Evolutionary conservation across 2,888 invertebrate species (phyloP), one percentile per base, ranked within the genome.

Genomic region (Drosophila putrida): DNA sequence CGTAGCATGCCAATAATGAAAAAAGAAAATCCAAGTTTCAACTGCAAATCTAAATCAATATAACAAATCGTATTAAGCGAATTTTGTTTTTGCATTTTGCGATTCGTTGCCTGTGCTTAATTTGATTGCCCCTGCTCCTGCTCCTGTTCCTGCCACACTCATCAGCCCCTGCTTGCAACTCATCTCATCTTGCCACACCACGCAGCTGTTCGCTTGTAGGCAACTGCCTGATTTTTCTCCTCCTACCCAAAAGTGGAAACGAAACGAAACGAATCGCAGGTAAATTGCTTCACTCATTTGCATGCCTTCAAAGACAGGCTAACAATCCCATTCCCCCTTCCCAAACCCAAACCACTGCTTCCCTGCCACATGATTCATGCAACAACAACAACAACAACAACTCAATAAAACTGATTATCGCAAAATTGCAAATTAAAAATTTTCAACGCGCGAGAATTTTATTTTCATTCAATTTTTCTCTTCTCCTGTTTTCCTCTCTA

Each of bases 391-490:
- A 9, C 59, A 50, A 43, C 57, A 67, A 59, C 69, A 84, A 75
- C 73, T 84, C 71, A 79, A 84, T 86, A 84, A 87, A 87, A 87
- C 81, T 87, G 85, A 86, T 86, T 86, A 86, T 86, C 81, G 80
- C 72, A 44, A 83, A 86, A 81, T 78, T 71, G 78, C 78, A 81
- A 86, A 86, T 82, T 86, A 79, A 82, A 80, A 66, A 65, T 68
- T 65, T 60, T 57, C 75, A 73, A 69, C 64, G 46, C 65, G 69
- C 69, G 13, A 31, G 6, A 6, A 58, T 55, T 53, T 13, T 39
- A 47, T 33, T 20, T 28, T 10, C 31, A 39, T 20, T 13, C 10
- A 4, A n/a, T n/a, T 27, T 39, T 49, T 53, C 13, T 9, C 4
- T 27, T 59, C n/a, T 31, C 36, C n/a, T n/a, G n/a, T 10, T 31